Conservation (phyloP, 2,888 invertebrate genomes). For the Chorisops tibialis region DNA sequence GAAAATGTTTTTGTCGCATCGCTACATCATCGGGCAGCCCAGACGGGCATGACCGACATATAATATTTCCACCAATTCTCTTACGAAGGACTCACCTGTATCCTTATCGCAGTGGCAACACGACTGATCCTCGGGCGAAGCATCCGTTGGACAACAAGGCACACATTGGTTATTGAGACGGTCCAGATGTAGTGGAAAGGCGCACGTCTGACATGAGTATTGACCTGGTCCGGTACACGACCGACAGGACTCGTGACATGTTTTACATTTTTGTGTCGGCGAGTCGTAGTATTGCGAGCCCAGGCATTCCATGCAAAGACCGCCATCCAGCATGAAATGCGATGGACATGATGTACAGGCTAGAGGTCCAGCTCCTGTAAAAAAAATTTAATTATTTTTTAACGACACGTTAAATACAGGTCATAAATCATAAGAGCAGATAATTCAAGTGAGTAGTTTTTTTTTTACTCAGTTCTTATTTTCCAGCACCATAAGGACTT, state of each 20-base stretch:
- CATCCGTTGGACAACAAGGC: constrained; percentile 64
- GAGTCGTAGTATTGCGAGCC: constrained; percentile 71
- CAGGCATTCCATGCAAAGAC: constrained; percentile 72
- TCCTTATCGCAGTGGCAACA: constrained; percentile 71
- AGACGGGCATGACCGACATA: too few species aligned
- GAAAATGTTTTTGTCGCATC: too few species aligned
- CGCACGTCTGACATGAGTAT: constrained; percentile 66
- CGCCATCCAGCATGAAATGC: constrained; percentile 70
- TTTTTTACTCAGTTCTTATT: too few species aligned
- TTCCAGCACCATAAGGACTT: not conserved
- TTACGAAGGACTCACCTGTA: constrained; percentile 54
- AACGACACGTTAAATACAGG: not conserved
- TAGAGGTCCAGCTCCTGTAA: constrained; percentile 65
- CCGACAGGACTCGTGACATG: constrained; percentile 64
- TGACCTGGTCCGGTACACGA: constrained; percentile 68
- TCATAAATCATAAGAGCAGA: constrained; percentile 11
- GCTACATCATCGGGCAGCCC: too few species aligned
- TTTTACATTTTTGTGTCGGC: constrained; percentile 63
- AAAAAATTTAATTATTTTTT: constrained; percentile 22
- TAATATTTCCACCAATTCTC: not conserved
- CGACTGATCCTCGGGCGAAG: constrained; percentile 53
- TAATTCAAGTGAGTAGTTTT: too few species aligned
- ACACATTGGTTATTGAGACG: constrained; percentile 74
- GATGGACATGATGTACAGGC: constrained; percentile 71
- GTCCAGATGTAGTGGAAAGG: constrained; percentile 63